These are phyloP conservation scores for Scarus forsteni DNA, from an alignment of 2,797 vertebrate species.

Conservation along the genomic window DNA sequence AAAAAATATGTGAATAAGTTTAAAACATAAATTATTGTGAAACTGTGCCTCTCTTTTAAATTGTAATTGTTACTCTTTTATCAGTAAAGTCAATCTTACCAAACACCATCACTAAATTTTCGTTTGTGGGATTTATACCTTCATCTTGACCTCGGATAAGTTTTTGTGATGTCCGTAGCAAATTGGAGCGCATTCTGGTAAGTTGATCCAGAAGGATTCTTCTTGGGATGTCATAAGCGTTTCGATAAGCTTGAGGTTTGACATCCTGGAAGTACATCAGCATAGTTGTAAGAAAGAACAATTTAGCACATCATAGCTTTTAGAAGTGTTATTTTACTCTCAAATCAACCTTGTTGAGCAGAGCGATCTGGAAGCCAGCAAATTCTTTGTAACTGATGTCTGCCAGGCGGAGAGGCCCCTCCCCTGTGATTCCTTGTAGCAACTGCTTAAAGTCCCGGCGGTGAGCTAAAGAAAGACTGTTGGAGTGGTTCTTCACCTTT, in stretches of 20 bases:
- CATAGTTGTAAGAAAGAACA: not conserved
- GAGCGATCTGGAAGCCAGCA: slow-evolving; percentile 94
- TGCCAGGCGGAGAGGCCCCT: slow-evolving; percentile 87
- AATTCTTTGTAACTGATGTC: slow-evolving; percentile 96
- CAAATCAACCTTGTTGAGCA: slow-evolving; percentile 92
- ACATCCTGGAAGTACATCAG: slow-evolving; percentile 86
- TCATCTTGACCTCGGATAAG: slow-evolving; percentile 95
- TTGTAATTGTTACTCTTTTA: not conserved
- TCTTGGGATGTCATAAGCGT: slow-evolving; percentile 97
- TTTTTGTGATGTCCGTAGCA: slow-evolving; percentile 92
- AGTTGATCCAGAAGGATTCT: slow-evolving; percentile 94
- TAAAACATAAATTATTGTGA: not conserved
- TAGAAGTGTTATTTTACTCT: not conserved
- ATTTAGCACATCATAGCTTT: not conserved
- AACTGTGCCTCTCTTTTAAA: not conserved
- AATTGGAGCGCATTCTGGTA: slow-evolving; percentile 96
- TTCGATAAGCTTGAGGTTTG: slow-evolving; percentile 95
- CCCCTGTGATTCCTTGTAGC: slow-evolving; percentile 93
- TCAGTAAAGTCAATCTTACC: not conserved
- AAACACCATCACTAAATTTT: not conserved
- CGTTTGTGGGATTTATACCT: slow-evolving; percentile 77
- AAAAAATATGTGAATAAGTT: too few species aligned
- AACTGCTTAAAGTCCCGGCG: slow-evolving; percentile 93
- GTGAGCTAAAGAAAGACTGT: slow-evolving; percentile 88
- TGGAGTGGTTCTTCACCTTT: slow-evolving; percentile 96